Base-by-base conservation (phyloP, 1,140 invertebrate species). In the Pseudomyrmex flavicornis region DNA sequence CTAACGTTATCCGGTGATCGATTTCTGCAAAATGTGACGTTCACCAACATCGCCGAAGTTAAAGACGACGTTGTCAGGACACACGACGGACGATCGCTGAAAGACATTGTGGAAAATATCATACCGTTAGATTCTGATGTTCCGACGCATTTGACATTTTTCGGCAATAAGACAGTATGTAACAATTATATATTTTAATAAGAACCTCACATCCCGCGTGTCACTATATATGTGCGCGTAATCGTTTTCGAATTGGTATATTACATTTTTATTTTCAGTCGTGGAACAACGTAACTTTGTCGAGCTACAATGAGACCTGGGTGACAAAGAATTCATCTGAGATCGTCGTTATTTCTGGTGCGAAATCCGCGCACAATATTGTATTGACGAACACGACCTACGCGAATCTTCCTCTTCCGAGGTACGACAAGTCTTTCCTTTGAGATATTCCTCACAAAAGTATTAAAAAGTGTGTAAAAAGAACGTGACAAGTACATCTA, bases 201-300 rank as follows among this genome's bases (percentile, higher is more conserved):
- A 35, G 5, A 35, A 35, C 5, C 5, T 35, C 5, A 35, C 35
- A 35, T 35, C 5, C 5, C 35, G 35, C 35, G 26, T 26, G 26
- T 26, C 26, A 26, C 26, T 26, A 26, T 2, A 2, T 4, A 26
- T 26, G 26, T 26, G 35, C 35, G 35, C 35, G 35, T 7, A 35
- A 10, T 22, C 13, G 26, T 2, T 13, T 13, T 44, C 65, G 15
- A 35, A 35, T 35, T 46, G 8, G 59, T 26, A 59, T 77, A 77
- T 15, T 61, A n/a, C 20, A 58, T 75, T 74, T 65, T 44, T 1
- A 66, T 13, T 44, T 76, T 35, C 56, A 92, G 91, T 15, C 84
- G 59, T 92, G 88, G 90, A 88, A 1, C 1, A 91, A 92, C n/a
- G 56, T 91, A 13, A 90, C 77, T 12, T 15, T 91, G 5, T 46